These are phyloP conservation scores for Globicephala melas DNA, from an alignment of 2,113 vertebrate species.

Conservation along the genomic window DNA sequence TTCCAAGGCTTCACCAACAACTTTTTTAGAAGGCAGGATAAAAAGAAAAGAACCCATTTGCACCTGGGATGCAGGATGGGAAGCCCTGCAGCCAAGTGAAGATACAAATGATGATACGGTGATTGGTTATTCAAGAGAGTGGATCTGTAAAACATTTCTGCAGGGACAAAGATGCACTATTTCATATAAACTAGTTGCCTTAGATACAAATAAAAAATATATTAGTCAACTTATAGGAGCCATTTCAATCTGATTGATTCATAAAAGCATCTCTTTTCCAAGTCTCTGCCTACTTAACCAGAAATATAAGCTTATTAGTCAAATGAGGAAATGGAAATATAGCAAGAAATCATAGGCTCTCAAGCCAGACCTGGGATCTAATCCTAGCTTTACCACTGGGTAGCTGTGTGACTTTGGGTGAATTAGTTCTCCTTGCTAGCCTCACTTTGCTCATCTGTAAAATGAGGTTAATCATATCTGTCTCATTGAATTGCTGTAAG, in stretches of 20 bases:
- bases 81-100: not conserved
- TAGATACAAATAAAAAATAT: slow-evolving; percentile 22
- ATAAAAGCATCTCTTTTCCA: not conserved
- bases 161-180: not conserved
- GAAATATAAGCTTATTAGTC: not conserved
- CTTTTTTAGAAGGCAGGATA: not conserved
- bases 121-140: not conserved
- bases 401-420: not conserved
- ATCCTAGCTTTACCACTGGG: not conserved
- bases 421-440: not conserved
- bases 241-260: not conserved
- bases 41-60: not conserved
- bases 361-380: not conserved
- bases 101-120: not conserved
- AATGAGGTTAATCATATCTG: not conserved
- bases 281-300: not conserved
- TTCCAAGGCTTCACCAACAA: not conserved
- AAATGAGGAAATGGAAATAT: slow-evolving; percentile 4
- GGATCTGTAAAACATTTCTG: not conserved
- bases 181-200: slow-evolving; percentile 32
- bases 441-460: not conserved
- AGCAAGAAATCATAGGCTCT: not conserved
- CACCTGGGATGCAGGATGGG: not conserved
- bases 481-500: not conserved
- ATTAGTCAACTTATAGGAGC: not conserved